phyloP scores from a whole-genome alignment of 2,888 invertebrate genomes.

The Itoplectis maculator region DNA sequence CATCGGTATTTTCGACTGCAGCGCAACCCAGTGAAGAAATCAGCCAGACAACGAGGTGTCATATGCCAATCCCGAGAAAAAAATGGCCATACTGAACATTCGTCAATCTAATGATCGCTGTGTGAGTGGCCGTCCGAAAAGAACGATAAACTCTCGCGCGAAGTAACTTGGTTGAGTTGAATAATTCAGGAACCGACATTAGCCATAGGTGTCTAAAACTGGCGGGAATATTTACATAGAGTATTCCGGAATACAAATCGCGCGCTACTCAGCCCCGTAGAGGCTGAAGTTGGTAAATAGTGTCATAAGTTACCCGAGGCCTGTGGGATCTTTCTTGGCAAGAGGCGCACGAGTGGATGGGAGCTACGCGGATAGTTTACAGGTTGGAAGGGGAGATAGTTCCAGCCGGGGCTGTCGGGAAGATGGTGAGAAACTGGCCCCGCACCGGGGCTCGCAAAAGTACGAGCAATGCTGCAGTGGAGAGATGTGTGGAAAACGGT shows the following conservation, averaged over 20 bases:
- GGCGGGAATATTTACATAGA: constrained; percentile 3
- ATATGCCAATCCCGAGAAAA: not conserved
- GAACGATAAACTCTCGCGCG: not conserved
- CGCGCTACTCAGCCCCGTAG: not conserved
- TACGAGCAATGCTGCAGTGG: not conserved
- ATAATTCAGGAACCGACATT: constrained; percentile 19
- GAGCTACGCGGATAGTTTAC: not conserved
- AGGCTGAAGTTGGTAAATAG: constrained; percentile 37
- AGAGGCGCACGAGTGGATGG: not conserved
- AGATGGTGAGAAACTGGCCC: constrained; percentile 15
- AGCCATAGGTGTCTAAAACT: constrained; percentile 10
- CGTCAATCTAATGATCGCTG: not conserved
- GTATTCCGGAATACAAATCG: constrained; percentile 22
- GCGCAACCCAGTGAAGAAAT: no score
- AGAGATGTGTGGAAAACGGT: not conserved
- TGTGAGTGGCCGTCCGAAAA: not conserved
- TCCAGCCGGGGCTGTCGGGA: not conserved
- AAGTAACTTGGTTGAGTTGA: not conserved
- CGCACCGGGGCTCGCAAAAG: constrained; percentile 2
- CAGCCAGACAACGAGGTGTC: no score
- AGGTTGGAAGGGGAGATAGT: constrained; percentile 1
- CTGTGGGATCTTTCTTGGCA: constrained; percentile 15
- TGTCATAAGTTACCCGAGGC: constrained; percentile 26
- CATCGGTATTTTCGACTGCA: no score
- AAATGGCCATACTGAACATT: not conserved